Evolutionary conservation across 2,888 invertebrate genomes (phyloP).

Genomic region (Lepidocyrtinus sp.): DNA sequence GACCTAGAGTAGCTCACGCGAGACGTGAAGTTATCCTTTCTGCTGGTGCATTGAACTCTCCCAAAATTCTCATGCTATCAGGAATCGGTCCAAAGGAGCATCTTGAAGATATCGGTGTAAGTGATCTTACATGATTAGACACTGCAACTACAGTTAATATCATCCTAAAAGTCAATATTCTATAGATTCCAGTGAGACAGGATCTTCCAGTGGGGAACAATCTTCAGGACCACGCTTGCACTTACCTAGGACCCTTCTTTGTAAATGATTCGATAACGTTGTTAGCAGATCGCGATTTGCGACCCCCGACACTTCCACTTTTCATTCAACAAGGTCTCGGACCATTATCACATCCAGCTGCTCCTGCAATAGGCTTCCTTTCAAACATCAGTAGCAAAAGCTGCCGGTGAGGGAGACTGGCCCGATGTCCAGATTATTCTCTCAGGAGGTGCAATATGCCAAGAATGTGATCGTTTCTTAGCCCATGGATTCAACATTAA

Average conservation of each 20-base stretch:
- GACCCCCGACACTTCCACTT: conserved; percentile 23
- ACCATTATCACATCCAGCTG: neutral
- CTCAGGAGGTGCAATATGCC: conserved; percentile 36
- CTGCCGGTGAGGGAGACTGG: conserved; percentile 50
- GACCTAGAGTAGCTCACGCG: conserved; percentile 47
- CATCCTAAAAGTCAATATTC: too few relatives aligned
- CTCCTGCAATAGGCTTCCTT: neutral
- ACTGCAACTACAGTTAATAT: too few relatives aligned
- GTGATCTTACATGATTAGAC: too few relatives aligned
- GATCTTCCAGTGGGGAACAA: conserved; percentile 14
- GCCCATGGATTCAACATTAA: conserved; percentile 45
- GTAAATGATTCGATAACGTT: conserved; percentile 48
- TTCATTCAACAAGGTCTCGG: neutral
- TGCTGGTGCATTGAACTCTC: conserved; percentile 57
- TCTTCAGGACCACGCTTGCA: conserved; percentile 52
- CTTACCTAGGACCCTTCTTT: conserved; percentile 65
- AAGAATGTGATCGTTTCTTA: conserved; percentile 39
- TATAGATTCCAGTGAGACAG: neutral
- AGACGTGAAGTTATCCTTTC: conserved; percentile 59
- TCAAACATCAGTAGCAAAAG: conserved; percentile 39
- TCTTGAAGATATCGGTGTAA: conserved; percentile 53
- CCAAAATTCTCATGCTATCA: conserved; percentile 54
- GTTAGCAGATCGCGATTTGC: conserved; percentile 57
- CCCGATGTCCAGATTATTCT: conserved; percentile 62
- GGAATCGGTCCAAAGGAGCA: conserved; percentile 61